Conservation (phyloP, 2,113 vertebrate species). For the Xiphorhynchus elegans region DNA sequence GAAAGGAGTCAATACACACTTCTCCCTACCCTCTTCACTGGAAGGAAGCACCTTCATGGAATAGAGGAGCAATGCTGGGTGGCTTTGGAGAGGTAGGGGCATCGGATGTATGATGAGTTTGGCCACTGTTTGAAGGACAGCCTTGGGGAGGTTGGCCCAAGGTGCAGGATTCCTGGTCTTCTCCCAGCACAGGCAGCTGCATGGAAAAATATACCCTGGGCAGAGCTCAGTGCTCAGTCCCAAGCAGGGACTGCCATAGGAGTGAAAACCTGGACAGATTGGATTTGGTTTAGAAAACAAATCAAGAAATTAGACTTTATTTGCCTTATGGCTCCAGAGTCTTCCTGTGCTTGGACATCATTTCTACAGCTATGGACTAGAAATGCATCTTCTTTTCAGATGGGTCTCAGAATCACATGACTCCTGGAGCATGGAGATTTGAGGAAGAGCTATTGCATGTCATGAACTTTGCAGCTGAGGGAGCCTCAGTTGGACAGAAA, state of each 20-base stretch:
- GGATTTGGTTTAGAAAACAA: background rate
- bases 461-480: background rate
- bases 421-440: background rate
- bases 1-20: background rate
- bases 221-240: background rate
- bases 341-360: fast-evolving
- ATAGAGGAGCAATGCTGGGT: background rate
- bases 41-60: background rate
- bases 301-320: background rate
- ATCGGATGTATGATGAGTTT: background rate
- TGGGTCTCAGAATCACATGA: fast-evolving
- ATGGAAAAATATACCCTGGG: background rate
- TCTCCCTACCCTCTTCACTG: background rate
- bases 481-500: background rate
- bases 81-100: background rate
- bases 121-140: background rate
- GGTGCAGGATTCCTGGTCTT: background rate
- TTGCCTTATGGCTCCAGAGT: background rate
- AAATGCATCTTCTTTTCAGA: background rate
- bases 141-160: background rate
- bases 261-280: background rate
- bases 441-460: background rate
- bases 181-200: background rate
- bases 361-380: background rate
- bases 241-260: background rate